These are phyloP conservation scores for Nymphicus hollandicus DNA, from an alignment of 2,113 vertebrate species.

Conservation along the genomic window DNA sequence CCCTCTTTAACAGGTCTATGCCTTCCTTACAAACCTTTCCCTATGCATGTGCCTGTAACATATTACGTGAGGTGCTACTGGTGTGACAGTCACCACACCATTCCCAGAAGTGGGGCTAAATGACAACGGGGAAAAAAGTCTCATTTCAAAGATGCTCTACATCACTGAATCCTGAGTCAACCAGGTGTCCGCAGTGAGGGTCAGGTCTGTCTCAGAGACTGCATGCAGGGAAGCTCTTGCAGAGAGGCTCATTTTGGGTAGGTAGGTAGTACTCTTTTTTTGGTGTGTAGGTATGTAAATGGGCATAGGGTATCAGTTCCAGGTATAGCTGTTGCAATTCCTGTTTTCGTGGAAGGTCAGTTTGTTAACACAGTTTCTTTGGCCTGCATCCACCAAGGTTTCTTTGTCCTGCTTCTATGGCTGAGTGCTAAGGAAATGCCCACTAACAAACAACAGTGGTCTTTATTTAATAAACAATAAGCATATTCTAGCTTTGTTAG, in stretches of 20 bases:
- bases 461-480: neutral
- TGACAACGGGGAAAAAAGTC: rapidly evolving
- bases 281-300: neutral
- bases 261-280: neutral
- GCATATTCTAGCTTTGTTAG: neutral
- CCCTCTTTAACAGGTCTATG: neutral
- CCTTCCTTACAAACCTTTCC: neutral
- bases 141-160: neutral
- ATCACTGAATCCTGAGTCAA: neutral
- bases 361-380: neutral
- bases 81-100: neutral
- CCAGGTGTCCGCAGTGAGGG: neutral
- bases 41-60: neutral
- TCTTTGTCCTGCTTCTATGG: neutral
- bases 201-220: neutral
- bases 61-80: neutral
- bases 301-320: neutral
- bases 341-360: neutral
- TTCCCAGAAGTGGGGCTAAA: neutral
- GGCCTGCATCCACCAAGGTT: neutral
- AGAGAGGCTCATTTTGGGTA: neutral
- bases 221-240: neutral
- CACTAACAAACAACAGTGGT: neutral
- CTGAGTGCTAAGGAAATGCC: neutral
- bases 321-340: neutral